Evolutionary conservation across 2,888 invertebrate species (phyloP).

Genomic region (Tetrapedia diversipes): DNA sequence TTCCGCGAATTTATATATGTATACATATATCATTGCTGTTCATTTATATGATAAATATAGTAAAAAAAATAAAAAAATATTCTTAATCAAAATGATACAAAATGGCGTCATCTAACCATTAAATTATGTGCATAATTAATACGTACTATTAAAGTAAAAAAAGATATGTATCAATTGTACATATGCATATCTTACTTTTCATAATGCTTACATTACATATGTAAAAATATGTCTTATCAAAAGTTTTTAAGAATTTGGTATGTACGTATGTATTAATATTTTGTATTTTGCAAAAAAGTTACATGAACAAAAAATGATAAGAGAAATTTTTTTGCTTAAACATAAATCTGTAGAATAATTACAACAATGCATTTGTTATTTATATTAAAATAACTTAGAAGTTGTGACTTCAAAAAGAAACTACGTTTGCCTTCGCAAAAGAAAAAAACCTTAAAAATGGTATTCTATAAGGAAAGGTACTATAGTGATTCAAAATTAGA

Average conservation of each 20-base stretch:
- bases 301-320: too few species aligned
- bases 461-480: neutral
- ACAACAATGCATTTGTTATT: too few species aligned
- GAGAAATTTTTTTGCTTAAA: neutral
- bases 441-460: neutral
- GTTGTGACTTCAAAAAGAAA: neutral
- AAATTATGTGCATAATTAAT: too few species aligned
- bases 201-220: neutral
- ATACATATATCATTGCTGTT: neutral
- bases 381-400: neutral
- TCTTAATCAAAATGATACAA: neutral
- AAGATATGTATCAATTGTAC: too few species aligned
- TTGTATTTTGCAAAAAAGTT: too few species aligned
- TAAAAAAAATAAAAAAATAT: neutral
- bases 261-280: neutral
- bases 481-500: neutral
- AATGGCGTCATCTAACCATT: neutral
- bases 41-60: neutral
- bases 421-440: neutral
- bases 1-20: neutral
- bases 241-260: neutral
- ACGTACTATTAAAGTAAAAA: too few species aligned
- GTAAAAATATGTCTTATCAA: neutral
- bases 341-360: neutral
- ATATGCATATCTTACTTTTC: too few species aligned